Evolutionary conservation across 2,888 invertebrate genomes (phyloP), one percentile per base, ranked within the genome.

Genomic region (Hyalella azteca): DNA sequence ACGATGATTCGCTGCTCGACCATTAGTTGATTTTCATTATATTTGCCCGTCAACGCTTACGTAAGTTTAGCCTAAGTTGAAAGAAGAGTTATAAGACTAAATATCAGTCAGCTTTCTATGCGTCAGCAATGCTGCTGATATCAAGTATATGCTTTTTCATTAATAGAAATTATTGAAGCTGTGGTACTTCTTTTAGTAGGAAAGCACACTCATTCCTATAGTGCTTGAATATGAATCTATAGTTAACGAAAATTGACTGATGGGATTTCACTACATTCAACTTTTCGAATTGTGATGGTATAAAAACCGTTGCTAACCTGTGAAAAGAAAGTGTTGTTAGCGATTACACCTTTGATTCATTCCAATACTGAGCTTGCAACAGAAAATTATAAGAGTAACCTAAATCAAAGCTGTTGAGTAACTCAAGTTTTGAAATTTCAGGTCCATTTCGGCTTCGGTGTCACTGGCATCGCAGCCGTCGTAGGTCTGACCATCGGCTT

Each of bases 21-120:
- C 22, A 54, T 26, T 9, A 26, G 26, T 54, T 54, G 54, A n/a
- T 26, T 54, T 26, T 54, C 26, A 54, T 26, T 54, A 11, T 54
- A 22, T 26, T 26, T 26, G 26, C 3, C 26, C 54, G 7, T 9
- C 54, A 3, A 22, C 3, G 54, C 54, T 26, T 29, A 22, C 54
- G 54, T 54, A 54, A 54, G 54, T 54, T 54, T 54, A 54, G 54
- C 26, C 54, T 26, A n/a, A n/a, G n/a, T n/a, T n/a, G n/a, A n/a
- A n/a, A n/a, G n/a, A n/a, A n/a, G n/a, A n/a, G n/a, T n/a, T n/a
- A n/a, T n/a, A n/a, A n/a, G n/a, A n/a, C n/a, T n/a, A n/a, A n/a
- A n/a, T n/a, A n/a, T n/a, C n/a, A n/a, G n/a, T n/a, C n/a, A n/a
- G n/a, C n/a, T n/a, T n/a, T n/a, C n/a, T n/a, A n/a, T n/a, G n/a